Base-by-base conservation (phyloP, 2,888 invertebrate species). In the Girardia tigrina region DNA sequence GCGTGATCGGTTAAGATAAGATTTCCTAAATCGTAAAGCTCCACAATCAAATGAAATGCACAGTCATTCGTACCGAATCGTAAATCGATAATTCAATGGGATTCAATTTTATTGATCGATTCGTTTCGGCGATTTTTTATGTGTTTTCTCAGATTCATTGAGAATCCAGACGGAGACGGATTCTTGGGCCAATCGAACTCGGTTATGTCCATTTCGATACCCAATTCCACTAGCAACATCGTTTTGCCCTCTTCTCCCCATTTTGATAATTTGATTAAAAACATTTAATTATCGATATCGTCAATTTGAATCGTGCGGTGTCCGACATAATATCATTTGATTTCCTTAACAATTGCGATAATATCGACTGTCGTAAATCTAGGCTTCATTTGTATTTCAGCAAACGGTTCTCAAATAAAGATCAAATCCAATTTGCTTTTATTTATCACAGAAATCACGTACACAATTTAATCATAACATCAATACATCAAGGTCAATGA, bases 91-190 rank as follows among this genome's bases (percentile, higher is more conserved):
- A 98, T 90, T 82, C 98, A 88, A 85, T 99, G 98, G 2, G 90
- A 88, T 0, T 97, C 97, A 0, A 98, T 84, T 85, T 97, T 94
- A 0, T 85, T 86, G 0, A 95, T 86, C 72, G 87, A 88, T 85
- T 95, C 95, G 0, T 98, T 85, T 1, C 98, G 88, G 83, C 95
- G 93, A 84, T 95, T 94, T 82, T 91, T 91, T 69, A 99, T 86
- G 85, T 98, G 98, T 85, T 99, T 99, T 74, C 98, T 87, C 83
- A 98, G 90, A 87, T 98, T 99, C 97, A 98, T 98, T 78, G 92
- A 91, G 83, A 97, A 97, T 0, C 94, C 92, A 0, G 93, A 94
- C 0, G 92, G 95, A 4, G 90, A 91, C 56, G 89, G 88, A 87
- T 93, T 94, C 86, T 98, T 98, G 0, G 97, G 95, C 97, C 98